Evolutionary conservation across 1,140 invertebrate species (phyloP).

Genomic region (Tetraneura akinire): DNA sequence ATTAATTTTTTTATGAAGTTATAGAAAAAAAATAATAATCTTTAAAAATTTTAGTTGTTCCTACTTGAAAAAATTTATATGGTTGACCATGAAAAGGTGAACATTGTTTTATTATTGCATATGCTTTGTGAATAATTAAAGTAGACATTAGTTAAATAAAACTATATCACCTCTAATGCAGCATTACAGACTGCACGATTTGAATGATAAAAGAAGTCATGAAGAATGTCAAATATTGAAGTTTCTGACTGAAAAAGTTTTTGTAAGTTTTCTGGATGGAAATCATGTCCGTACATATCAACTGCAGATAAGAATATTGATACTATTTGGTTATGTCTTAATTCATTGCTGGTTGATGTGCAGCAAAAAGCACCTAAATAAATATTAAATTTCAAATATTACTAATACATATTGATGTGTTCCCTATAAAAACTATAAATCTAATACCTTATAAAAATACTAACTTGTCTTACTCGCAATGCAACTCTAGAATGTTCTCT

Average conservation of each 20-base stretch:
- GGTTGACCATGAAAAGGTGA: no score
- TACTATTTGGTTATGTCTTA: slow-evolving; percentile 98
- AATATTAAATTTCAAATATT: slow-evolving; percentile 10
- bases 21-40: no score
- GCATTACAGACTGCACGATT: slow-evolving; percentile 90
- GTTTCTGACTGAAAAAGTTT: slow-evolving; percentile 97
- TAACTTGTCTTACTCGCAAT: slow-evolving; percentile 80
- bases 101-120: no score
- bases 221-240: slow-evolving; percentile 96
- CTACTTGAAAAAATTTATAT: no score
- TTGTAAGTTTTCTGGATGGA: slow-evolving; percentile 95
- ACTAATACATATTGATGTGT: no score
- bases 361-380: slow-evolving; percentile 85
- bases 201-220: slow-evolving; percentile 97
- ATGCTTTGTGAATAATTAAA: no score
- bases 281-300: slow-evolving; percentile 97
- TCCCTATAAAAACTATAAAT: background rate
- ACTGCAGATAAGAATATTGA: slow-evolving; percentile 97
- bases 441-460: background rate
- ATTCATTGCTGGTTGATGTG: slow-evolving; percentile 94
- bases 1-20: no score
- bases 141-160: no score
- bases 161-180: slow-evolving; percentile 76
- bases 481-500: slow-evolving; percentile 95
- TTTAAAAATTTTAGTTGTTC: no score